phyloP scores from a whole-genome alignment of 2,797 vertebrate genomes.

The Phyllotis vaccarum region DNA sequence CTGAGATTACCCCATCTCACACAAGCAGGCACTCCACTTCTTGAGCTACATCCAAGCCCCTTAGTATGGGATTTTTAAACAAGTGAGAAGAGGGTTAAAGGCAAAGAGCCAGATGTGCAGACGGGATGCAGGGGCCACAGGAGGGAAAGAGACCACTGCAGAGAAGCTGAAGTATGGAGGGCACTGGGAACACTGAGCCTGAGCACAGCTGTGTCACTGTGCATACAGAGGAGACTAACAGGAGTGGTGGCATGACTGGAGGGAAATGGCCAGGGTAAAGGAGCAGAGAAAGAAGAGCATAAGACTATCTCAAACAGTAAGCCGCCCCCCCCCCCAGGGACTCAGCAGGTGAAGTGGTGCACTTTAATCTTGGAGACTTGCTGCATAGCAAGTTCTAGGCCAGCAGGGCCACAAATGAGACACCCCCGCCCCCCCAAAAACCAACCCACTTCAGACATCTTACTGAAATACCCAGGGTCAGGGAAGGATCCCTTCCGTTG shows the following conservation, averaged over 20 bases:
- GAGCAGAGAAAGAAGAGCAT: neutral
- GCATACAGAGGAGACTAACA: neutral
- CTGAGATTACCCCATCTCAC: neutral
- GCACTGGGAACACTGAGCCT: neutral
- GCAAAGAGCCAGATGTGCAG: neutral
- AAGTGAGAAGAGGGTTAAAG: slow-evolving; percentile 9
- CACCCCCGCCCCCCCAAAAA: neutral
- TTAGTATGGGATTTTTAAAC: neutral
- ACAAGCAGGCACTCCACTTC: neutral
- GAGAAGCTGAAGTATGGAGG: neutral
- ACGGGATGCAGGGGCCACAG: neutral
- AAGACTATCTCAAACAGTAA: neutral
- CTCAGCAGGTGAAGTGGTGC: neutral
- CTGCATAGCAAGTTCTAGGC: neutral
- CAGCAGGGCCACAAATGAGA: neutral
- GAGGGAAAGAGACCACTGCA: neutral
- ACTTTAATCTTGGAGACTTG: too few relatives aligned
- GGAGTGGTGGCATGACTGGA: neutral
- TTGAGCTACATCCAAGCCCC: neutral
- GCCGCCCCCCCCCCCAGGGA: neutral
- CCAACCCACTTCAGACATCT: neutral
- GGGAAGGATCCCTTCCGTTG: neutral
- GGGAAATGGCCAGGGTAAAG: neutral
- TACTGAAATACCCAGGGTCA: neutral
- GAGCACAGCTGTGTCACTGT: neutral